Percentiles rank a stretch among this genome's conserved stretches.
Conservation (phyloP, 2,888 invertebrate genomes). For the Chymomyza procnemis region DNA sequence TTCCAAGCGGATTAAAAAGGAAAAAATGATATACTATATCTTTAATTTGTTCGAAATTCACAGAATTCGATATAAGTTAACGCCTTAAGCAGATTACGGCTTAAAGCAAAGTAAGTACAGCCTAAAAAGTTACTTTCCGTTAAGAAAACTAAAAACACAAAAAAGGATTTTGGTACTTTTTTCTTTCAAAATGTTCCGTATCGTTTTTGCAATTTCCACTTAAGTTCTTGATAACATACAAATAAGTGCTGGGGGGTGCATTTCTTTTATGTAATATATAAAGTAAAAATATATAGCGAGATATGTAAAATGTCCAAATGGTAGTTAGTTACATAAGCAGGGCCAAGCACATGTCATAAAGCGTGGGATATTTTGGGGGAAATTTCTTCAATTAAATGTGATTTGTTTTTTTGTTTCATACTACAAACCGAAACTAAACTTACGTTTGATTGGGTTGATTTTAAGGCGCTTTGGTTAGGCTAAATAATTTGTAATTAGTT, state of each 20-base stretch:
- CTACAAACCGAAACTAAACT: slow-evolving; percentile 51
- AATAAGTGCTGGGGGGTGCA: background rate
- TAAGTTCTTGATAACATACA: background rate
- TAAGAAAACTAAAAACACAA: too few species aligned
- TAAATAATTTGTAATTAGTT: slow-evolving; percentile 53
- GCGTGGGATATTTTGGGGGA: background rate
- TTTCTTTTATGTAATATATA: background rate
- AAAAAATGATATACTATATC: too few species aligned
- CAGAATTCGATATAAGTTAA: too few species aligned
- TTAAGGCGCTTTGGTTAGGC: slow-evolving; percentile 68
- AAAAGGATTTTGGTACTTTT: too few species aligned
- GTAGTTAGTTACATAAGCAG: background rate
- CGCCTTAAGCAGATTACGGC: too few species aligned
- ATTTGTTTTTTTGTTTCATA: background rate
- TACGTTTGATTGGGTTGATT: slow-evolving; percentile 68
- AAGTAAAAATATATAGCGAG: background rate
- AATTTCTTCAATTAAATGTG: background rate
- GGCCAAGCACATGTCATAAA: background rate
- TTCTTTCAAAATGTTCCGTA: too few species aligned
- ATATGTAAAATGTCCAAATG: background rate
- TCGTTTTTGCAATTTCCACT: background rate
- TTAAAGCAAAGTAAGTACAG: too few species aligned
- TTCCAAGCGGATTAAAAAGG: too few species aligned
- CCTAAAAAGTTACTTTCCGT: too few species aligned
- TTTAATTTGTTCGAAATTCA: too few species aligned